Base-by-base conservation (phyloP, 2,888 invertebrate species). In the Hermaeophaga mercurialis region DNA sequence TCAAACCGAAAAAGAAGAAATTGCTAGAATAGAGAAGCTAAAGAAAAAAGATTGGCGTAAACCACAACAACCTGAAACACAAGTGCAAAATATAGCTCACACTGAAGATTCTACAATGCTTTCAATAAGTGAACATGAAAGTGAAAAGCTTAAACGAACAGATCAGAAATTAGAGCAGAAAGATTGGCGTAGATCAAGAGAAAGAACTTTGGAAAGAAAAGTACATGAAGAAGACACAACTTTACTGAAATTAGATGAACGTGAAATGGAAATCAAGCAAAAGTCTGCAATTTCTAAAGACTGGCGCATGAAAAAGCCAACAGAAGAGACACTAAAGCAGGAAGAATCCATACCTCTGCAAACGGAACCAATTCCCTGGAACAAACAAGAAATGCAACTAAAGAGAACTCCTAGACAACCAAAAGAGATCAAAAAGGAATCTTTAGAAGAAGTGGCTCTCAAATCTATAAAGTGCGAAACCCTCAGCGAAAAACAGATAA, bases 331-430 rank as follows among this genome's bases (percentile, higher is more conserved):
- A 22, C 14, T 18, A 47, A 47, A 48, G 9, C 9, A 34, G 9
- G n/a, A 52, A 55, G 38, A 49, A 11, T n/a, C 45, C 3, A 47
- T 53, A 46, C 24, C 34, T n/a, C 48, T 41, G 8, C 41, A 68
- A 85, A 79, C 80, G 44, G 66, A 69, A 56, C 44, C 62, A 26
- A 48, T 69, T 60, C 81, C 83, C 3, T 83, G 83, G 84, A 88
- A 82, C 4, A 82, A 87, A 69, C 85, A 88, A 74, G 80, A 81
- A 62, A 78, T 83, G n/a, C 74, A 70, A 15, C 67, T 84, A 14
- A 84, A 82, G 55, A 75, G 73, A 49, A 48, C 59, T 17, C 52
- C 53, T 7, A 15, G 85, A 84, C 64, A 79, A 76, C 65, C 63
- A 50, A 80, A 79, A 66, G 75, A 77, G 61, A 64, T 78, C 19